These are phyloP conservation scores for Oscheius onirici DNA, from an alignment of 2,888 invertebrate species.

Conservation along the genomic window DNA sequence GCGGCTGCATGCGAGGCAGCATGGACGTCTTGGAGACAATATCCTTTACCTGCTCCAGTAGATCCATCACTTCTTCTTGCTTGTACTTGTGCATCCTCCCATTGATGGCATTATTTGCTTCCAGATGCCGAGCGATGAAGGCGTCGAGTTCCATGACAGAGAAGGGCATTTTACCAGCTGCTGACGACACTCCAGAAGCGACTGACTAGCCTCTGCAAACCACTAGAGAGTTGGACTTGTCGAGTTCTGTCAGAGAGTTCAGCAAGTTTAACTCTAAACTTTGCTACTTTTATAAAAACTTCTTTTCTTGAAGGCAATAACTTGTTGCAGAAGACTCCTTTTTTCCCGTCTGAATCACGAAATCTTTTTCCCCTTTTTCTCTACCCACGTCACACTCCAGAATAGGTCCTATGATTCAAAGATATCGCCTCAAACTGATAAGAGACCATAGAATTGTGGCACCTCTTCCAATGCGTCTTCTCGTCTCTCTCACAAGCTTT, in stretches of 20 bases:
- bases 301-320: too few relatives aligned
- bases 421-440: constrained; percentile 13
- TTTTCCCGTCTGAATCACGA: too few relatives aligned
- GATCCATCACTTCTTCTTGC: background rate
- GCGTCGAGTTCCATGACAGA: background rate
- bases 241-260: too few relatives aligned
- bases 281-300: too few relatives aligned
- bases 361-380: too few relatives aligned
- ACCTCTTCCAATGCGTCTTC: background rate
- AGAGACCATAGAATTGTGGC: background rate
- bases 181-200: too few relatives aligned
- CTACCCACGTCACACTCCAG: too few relatives aligned
- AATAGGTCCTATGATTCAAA: background rate
- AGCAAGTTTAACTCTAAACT: too few relatives aligned
- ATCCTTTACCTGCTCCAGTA: background rate
- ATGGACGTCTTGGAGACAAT: background rate
- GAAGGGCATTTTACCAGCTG: background rate
- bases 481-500: background rate
- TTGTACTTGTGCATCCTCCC: background rate
- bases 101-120: background rate
- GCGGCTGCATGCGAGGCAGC: background rate
- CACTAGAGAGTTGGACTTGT: too few relatives aligned
- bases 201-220: too few relatives aligned
- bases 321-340: too few relatives aligned
- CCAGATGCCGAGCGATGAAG: background rate